These are phyloP conservation scores for Drosophila suboccidentalis DNA, from an alignment of 2,888 invertebrate species.

Conservation along the genomic window DNA sequence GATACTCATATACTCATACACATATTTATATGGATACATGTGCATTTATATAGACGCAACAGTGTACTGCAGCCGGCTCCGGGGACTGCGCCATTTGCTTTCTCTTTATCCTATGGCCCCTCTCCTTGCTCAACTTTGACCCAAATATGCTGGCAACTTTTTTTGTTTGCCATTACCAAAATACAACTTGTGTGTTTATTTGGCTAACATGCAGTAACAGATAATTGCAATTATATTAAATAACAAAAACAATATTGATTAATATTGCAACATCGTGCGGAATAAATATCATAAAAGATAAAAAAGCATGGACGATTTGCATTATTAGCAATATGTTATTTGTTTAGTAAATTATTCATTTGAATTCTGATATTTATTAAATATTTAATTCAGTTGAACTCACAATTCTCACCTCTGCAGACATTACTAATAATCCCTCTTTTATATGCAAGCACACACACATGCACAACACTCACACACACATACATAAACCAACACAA, in stretches of 20 bases:
- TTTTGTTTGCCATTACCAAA: neutral
- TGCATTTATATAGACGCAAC: constrained; percentile 1
- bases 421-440: constrained; percentile 5
- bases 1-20: neutral
- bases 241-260: neutral
- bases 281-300: neutral
- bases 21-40: neutral
- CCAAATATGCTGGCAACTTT: constrained; percentile 1
- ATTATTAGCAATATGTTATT: neutral
- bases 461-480: neutral
- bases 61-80: neutral
- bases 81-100: neutral
- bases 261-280: neutral
- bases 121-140: constrained; percentile 8
- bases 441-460: constrained; percentile 4
- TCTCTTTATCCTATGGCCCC: neutral
- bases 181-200: constrained; percentile 1
- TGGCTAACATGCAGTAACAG: neutral
- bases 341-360: neutral
- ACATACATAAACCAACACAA: constrained; percentile 1
- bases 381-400: neutral
- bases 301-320: neutral
- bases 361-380: neutral
- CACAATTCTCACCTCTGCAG: neutral
- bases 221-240: constrained; percentile 7